Evolutionary conservation across 2,888 invertebrate species (phyloP).

Genomic region (Odontomyia ornata): DNA sequence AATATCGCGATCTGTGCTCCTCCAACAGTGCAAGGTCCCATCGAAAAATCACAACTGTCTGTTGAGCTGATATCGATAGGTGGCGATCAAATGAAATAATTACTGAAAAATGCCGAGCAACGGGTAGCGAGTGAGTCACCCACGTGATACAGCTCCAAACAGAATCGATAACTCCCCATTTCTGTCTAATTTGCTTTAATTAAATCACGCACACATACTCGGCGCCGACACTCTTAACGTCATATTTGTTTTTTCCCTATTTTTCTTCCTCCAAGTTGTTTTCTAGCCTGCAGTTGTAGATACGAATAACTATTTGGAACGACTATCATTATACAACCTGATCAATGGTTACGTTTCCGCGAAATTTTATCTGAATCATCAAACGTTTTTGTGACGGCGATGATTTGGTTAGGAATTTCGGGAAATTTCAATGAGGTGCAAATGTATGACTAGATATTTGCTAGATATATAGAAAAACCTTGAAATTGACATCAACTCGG

Average conservation of each 20-base stretch:
- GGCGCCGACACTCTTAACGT: too few relatives aligned
- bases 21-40: not conserved
- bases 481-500: not conserved
- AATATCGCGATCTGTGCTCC: too few relatives aligned
- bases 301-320: not conserved
- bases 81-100: not conserved
- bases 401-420: not conserved
- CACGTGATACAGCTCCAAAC: not conserved
- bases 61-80: not conserved
- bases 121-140: not conserved
- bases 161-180: too few relatives aligned
- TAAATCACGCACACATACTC: too few relatives aligned
- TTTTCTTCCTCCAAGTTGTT: too few relatives aligned
- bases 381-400: not conserved
- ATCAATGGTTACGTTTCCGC: not conserved
- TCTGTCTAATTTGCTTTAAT: too few relatives aligned
- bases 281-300: too few relatives aligned
- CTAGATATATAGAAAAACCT: too few relatives aligned
- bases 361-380: constrained; percentile 24
- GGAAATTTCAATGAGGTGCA: not conserved
- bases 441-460: not conserved
- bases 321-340: not conserved
- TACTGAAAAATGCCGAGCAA: not conserved
- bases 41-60: not conserved
- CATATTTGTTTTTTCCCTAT: too few relatives aligned